These are phyloP conservation scores for Tipula helvola DNA, from an alignment of 2,888 invertebrate genomes.

Conservation along the genomic window DNA sequence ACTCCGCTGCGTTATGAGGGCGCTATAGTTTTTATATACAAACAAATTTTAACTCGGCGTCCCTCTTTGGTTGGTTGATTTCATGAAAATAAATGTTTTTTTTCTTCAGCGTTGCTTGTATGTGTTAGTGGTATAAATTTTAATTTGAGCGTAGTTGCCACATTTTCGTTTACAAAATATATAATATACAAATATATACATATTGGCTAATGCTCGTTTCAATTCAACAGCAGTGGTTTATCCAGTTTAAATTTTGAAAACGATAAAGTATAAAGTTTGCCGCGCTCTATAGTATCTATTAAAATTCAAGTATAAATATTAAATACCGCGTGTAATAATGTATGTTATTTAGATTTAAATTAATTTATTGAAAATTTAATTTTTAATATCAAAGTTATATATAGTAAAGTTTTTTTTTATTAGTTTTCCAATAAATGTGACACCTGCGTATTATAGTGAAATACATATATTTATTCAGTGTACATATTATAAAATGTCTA, in stretches of 20 bases:
- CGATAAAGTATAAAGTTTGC: conserved; percentile 18
- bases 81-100: conserved; percentile 33
- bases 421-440: conserved; percentile 1
- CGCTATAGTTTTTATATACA: conserved; percentile 30
- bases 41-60: conserved; percentile 7
- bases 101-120: neutral
- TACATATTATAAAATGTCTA: neutral
- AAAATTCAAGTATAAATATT: conserved; percentile 15
- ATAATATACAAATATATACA: conserved; percentile 4
- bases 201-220: conserved; percentile 5
- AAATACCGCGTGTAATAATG: conserved; percentile 19
- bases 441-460: conserved; percentile 10
- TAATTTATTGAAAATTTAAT: neutral
- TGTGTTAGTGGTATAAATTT: neutral
- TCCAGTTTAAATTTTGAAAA: conserved; percentile 18
- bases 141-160: conserved; percentile 41
- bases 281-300: conserved; percentile 19
- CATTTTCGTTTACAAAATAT: conserved; percentile 12
- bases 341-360: conserved; percentile 14
- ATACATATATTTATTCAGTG: neutral
- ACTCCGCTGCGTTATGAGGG: conserved; percentile 43
- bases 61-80: conserved; percentile 38
- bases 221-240: conserved; percentile 14
- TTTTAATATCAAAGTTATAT: neutral
- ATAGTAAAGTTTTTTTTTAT: neutral